These are phyloP conservation scores for Hetaerina americana DNA, from an alignment of 1,140 invertebrate genomes.

Conservation along the genomic window DNA sequence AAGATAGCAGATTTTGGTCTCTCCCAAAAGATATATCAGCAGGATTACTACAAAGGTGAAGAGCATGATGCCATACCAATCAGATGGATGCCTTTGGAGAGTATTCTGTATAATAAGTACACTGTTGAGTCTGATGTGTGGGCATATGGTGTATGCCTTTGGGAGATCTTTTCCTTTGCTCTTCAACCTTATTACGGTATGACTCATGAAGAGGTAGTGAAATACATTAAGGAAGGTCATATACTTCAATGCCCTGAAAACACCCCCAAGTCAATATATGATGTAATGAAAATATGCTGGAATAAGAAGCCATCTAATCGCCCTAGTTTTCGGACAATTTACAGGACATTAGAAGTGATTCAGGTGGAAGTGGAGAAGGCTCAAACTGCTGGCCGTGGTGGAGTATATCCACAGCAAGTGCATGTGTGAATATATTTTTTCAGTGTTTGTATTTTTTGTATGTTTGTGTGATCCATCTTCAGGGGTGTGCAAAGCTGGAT, in stretches of 20 bases:
- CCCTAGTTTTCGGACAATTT: slow-evolving; percentile 67
- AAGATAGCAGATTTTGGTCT: slow-evolving; percentile 95
- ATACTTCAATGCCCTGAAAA: slow-evolving; percentile 77
- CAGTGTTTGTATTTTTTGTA: neutral
- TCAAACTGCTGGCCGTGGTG: slow-evolving; percentile 4
- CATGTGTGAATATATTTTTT: slow-evolving; percentile 11
- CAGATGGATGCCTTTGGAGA: slow-evolving; percentile 91
- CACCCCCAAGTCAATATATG: slow-evolving; percentile 78
- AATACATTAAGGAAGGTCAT: slow-evolving; percentile 82
- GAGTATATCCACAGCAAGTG: slow-evolving; percentile 6
- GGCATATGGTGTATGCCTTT: slow-evolving; percentile 85
- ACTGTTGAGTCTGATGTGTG: slow-evolving; percentile 87
- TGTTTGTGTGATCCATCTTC: neutral
- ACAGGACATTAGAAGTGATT: slow-evolving; percentile 51
- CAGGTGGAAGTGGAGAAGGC: slow-evolving; percentile 36
- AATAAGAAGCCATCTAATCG: slow-evolving; percentile 66
- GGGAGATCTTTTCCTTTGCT: slow-evolving; percentile 91
- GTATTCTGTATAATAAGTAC: slow-evolving; percentile 87
- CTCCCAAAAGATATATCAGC: slow-evolving; percentile 83
- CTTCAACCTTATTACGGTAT: slow-evolving; percentile 89
- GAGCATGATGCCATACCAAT: slow-evolving; percentile 89
- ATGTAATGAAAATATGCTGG: slow-evolving; percentile 90
- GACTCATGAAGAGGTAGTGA: slow-evolving; percentile 89
- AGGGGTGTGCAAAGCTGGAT: no score
- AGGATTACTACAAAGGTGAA: slow-evolving; percentile 84